Conservation (phyloP, 1,140 invertebrate genomes). For the Eriocheir sinensis region DNA sequence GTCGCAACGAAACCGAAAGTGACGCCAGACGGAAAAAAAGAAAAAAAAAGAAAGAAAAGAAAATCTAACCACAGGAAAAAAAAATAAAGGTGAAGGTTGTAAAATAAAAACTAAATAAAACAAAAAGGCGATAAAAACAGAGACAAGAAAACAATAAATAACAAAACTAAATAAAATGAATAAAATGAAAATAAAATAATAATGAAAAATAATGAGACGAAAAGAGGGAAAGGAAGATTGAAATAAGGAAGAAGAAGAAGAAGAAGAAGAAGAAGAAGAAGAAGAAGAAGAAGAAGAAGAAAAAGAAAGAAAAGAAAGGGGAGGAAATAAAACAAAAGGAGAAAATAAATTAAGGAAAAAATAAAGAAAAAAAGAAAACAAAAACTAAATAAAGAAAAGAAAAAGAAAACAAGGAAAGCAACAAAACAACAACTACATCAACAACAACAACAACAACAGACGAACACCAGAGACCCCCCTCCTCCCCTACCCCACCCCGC, state of each 20-base stretch:
- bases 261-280: not conserved
- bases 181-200: too few species aligned
- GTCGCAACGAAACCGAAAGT: not conserved
- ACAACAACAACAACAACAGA: not conserved
- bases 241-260: too few species aligned
- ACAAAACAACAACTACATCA: not conserved
- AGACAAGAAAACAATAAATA: too few species aligned
- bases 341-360: not conserved
- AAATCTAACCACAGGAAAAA: too few species aligned
- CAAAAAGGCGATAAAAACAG: too few species aligned
- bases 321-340: not conserved
- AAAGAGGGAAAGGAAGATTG: not conserved
- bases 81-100: too few species aligned
- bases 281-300: too few species aligned
- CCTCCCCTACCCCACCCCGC: not conserved
- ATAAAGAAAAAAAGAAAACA: not conserved
- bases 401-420: not conserved
- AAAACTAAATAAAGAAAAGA: not conserved
- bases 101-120: too few species aligned
- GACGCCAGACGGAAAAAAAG: not conserved
- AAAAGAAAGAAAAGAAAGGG: too few species aligned
- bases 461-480: not conserved
- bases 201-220: too few species aligned
- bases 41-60: not conserved
- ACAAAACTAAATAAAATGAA: too few species aligned